These are phyloP conservation scores for Epinephelus awoara DNA, from an alignment of 2,797 vertebrate species.

Conservation along the genomic window DNA sequence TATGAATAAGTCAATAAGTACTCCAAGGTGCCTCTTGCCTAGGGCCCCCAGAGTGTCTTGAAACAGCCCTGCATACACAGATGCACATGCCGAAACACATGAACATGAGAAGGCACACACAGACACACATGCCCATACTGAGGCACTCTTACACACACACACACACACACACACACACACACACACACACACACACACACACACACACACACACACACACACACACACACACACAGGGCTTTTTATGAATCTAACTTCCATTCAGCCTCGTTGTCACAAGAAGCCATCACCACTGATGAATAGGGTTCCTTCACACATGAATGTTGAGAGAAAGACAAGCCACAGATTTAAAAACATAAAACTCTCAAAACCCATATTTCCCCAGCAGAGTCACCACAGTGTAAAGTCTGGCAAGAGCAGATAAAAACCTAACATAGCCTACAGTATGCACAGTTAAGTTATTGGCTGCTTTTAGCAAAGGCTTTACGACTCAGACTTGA, in stretches of 20 bases:
- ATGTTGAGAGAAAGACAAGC: not conserved
- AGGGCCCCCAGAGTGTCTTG: too few species aligned
- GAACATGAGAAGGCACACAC: not conserved
- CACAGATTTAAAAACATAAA: not conserved
- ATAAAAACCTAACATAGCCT: not conserved
- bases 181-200: not conserved
- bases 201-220: not conserved
- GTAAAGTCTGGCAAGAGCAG: not conserved
- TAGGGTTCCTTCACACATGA: not conserved
- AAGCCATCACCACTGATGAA: conserved; percentile 7
- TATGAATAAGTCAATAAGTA: too few species aligned
- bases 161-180: not conserved
- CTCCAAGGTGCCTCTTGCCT: too few species aligned
- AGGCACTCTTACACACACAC: not conserved
- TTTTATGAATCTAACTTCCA: conserved; percentile 27
- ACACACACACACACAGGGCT: not conserved
- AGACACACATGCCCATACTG: not conserved
- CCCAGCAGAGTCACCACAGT: not conserved
- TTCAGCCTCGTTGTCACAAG: conserved; percentile 16
- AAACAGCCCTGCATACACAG: too few species aligned
- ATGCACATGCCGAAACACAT: not conserved
- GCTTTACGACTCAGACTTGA: not conserved
- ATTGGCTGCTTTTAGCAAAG: not conserved
- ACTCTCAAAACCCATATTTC: not conserved
- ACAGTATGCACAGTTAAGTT: not conserved